phyloP scores from a whole-genome alignment of 2,797 vertebrate genomes.

The Bovichtus variegatus region DNA sequence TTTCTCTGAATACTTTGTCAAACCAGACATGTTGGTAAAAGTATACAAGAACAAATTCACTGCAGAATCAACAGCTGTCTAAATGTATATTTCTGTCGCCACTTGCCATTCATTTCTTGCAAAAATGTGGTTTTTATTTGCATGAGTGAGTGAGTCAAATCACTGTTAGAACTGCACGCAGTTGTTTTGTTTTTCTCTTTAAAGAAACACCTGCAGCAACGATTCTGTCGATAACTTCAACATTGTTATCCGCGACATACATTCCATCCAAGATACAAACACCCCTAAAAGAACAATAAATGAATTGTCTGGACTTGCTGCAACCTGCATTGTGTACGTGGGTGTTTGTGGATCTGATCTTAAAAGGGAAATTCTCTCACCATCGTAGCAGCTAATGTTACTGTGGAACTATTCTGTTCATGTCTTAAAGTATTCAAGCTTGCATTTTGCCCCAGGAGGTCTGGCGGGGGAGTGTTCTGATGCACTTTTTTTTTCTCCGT shows the following conservation, averaged over 20 bases:
- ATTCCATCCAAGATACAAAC: constrained; percentile 49
- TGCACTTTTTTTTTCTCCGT: no score
- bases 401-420: constrained; percentile 80
- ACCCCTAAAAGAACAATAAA: constrained; percentile 73
- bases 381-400: constrained; percentile 82
- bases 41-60: neutral
- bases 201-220: neutral
- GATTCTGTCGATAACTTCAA: constrained; percentile 14
- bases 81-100: neutral
- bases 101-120: neutral
- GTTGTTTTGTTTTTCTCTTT: constrained; percentile 3
- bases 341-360: constrained; percentile 80
- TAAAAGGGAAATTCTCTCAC: constrained; percentile 77
- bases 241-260: constrained; percentile 23
- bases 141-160: no score
- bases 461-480: constrained; percentile 84
- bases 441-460: constrained; percentile 86
- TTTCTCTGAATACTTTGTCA: neutral
- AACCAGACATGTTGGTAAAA: neutral
- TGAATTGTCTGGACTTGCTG: constrained; percentile 84
- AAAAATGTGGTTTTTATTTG: neutral
- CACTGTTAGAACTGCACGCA: no score
- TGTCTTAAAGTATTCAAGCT: constrained; percentile 85
- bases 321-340: constrained; percentile 78
- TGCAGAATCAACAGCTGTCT: neutral